phyloP scores from a whole-genome alignment of 2,888 invertebrate species.

The Perizoma affinitatum region DNA sequence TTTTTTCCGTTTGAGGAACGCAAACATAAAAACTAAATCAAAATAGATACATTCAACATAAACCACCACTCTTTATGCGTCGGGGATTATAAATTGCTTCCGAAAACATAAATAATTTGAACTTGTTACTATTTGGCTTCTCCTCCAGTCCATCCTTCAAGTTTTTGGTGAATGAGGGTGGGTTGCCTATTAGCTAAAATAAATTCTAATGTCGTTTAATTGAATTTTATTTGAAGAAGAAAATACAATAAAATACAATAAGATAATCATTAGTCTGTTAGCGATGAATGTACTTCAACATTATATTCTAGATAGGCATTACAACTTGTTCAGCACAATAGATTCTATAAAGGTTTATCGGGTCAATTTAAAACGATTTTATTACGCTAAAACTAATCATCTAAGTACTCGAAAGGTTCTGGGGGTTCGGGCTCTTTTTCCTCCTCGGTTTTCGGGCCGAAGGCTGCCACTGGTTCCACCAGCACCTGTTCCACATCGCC shows the following conservation, averaged over 20 bases:
- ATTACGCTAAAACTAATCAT: constrained; percentile 84
- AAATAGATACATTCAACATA: no score
- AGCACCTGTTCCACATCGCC: constrained; percentile 92
- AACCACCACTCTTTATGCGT: no score
- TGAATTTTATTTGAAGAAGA: constrained; percentile 43
- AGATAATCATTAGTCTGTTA: constrained; percentile 19
- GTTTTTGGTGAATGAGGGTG: no score
- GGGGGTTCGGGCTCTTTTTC: constrained; percentile 98
- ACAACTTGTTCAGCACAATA: constrained; percentile 64
- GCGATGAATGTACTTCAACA: constrained; percentile 41
- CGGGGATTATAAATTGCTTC: no score
- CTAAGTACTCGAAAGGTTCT: constrained; percentile 98
- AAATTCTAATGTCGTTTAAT: not conserved
- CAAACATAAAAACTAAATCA: no score
- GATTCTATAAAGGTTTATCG: constrained; percentile 42
- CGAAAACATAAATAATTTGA: no score
- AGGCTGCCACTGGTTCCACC: constrained; percentile 96
- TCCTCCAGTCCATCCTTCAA: no score
- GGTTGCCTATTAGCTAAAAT: no score
- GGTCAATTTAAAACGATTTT: constrained; percentile 48
- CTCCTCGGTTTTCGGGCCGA: constrained; percentile 95
- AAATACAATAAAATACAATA: constrained; percentile 56
- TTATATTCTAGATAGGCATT: constrained; percentile 50
- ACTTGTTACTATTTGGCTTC: no score
- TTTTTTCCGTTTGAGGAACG: no score